Percentiles rank a stretch among this genome's conserved stretches.
Conservation (phyloP, 2,113 vertebrate species). For the Clarias magur region DNA sequence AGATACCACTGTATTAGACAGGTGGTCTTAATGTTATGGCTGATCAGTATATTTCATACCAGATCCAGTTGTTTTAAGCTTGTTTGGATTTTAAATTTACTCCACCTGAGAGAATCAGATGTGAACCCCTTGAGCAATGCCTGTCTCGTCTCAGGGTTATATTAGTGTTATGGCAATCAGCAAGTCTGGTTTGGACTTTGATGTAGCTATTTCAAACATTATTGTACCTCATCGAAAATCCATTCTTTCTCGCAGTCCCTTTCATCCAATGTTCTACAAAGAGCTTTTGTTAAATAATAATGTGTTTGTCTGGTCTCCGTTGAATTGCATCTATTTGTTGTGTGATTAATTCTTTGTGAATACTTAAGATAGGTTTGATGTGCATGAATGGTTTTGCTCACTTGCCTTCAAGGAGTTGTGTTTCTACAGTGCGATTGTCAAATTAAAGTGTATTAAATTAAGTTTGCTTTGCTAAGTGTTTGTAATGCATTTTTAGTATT, state of each 20-base stretch:
- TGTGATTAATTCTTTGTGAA: constrained; percentile 41
- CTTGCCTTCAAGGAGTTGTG: constrained; percentile 32
- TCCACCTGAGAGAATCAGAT: constrained; percentile 35
- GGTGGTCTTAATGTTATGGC: too few relatives aligned
- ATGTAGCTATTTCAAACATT: constrained; percentile 47
- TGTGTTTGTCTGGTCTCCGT: constrained; percentile 38
- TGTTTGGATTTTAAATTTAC: constrained; percentile 12
- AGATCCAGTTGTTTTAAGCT: constrained; percentile 22
- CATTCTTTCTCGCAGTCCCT: constrained; percentile 33
- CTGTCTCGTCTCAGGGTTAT: constrained; percentile 43
- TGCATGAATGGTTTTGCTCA: constrained; percentile 37
- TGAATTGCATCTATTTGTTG: constrained; percentile 38
- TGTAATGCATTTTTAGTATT: not conserved
- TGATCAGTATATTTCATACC: constrained; percentile 14
- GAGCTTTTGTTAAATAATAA: constrained; percentile 46
- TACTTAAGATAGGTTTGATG: constrained; percentile 32
- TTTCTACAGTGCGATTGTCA: not conserved
- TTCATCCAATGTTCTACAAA: constrained; percentile 40
- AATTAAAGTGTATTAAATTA: not conserved
- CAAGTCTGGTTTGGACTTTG: constrained; percentile 42
- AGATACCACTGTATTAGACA: too few relatives aligned
- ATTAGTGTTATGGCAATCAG: constrained; percentile 45
- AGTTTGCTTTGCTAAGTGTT: not conserved
- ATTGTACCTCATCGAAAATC: constrained; percentile 35
- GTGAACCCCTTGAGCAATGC: constrained; percentile 33